Base-by-base conservation (phyloP, 2,888 invertebrate genomes). In the Caprella mutica region DNA sequence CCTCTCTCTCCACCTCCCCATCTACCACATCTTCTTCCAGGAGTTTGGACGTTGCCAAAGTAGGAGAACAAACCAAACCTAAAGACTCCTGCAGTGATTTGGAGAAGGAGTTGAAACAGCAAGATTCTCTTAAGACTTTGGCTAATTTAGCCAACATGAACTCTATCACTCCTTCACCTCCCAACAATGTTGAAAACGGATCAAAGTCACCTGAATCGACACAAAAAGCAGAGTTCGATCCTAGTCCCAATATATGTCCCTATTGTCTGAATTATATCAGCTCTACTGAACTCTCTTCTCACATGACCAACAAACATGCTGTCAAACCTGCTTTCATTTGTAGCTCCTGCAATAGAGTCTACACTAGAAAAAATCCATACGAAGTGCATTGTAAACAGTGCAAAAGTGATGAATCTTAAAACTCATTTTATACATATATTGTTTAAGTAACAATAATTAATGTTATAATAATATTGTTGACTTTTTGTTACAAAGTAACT, bases 301-400 rank as follows among this genome's bases (percentile, higher is more conserved):
- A 64, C 23, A 40, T 64, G 24, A 52, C 57, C 29, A 33, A 56
- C 21, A 59, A 56, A 38, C 64, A 64, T 54, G 59, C 64, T 5
- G 40, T 55, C 24, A 64, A 64, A 26, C 56, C 60, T 23, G 57
- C 55, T 40, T 64, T 64, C 30, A 27, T 48, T 6, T 64, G 64
- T 26, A 19, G 29, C 5, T 43, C 29, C n/a, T 64, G 64, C 46
- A 56, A 58, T 9, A 56, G 60, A 5, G 58, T 64, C 5, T 64
- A 56, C 40, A 52, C 57, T 5, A 29, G 59, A 26, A 50, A 57
- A 27, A 48, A 23, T 12, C 19, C 44, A 5, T 53, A 52, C 17
- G 57, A 54, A 44, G 57, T 51, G 8, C 63, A 63, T 39, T 27
- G 43, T 35, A 63, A 55, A 43, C 40, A 57, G 9, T 63, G 63